A percentile compares a stretch with the other conserved stretches of the same genome.
Conservation (phyloP, 2,888 invertebrate species). For the Electrophaes corylata region DNA sequence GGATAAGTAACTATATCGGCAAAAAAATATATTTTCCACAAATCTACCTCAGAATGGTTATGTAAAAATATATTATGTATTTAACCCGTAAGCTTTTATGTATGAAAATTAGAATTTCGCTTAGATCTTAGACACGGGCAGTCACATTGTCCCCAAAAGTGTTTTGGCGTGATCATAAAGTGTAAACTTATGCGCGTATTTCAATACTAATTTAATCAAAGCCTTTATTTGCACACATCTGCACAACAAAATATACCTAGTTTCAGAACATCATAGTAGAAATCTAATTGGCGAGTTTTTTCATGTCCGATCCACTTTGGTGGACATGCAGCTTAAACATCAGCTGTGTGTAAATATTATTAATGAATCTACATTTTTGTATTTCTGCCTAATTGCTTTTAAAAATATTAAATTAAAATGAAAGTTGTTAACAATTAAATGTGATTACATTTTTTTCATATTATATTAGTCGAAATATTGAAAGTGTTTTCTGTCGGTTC, state of each 20-base stretch:
- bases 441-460: slow-evolving; percentile 46
- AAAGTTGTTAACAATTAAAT: slow-evolving; percentile 28
- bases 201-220: not conserved
- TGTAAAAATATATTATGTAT: slow-evolving; percentile 49
- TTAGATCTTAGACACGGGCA: slow-evolving; percentile 13
- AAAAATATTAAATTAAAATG: no score
- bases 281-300: no score
- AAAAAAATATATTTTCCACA: slow-evolving; percentile 8
- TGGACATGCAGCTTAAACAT: not conserved
- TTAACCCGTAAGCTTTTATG: slow-evolving; percentile 27
- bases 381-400: not conserved
- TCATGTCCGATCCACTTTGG: not conserved
- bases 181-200: not conserved
- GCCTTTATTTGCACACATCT: not conserved
- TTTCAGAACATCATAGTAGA: no score
- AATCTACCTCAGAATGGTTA: slow-evolving; percentile 23
- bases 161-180: not conserved
- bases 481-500: slow-evolving; percentile 38
- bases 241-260: not conserved
- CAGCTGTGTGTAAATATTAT: not conserved
- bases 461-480: slow-evolving; percentile 71
- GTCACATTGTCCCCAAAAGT: not conserved
- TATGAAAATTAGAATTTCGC: slow-evolving; percentile 32
- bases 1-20: not conserved
- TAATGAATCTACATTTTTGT: not conserved